Base-by-base conservation (phyloP, 92 coral and sea anemone species). In the Ricordea florida region DNA sequence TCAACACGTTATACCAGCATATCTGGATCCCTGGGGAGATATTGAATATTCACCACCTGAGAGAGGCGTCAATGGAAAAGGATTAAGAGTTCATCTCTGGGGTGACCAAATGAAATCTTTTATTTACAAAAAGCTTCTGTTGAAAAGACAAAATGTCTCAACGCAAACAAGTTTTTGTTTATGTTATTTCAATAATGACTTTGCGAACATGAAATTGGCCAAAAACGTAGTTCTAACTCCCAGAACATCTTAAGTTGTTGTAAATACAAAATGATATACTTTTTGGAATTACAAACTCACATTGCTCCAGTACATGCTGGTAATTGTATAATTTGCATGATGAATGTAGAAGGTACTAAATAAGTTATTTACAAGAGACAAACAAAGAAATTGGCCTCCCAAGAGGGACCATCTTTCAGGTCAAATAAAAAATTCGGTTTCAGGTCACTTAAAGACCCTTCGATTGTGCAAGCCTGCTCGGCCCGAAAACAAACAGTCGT, bases 331-430 rank as follows among this genome's bases (percentile, higher is more conserved):
- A n/a, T n/a, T n/a, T n/a, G n/a, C n/a, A n/a, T n/a, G n/a, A n/a
- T n/a, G n/a, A n/a, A n/a, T n/a, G n/a, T n/a, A 52, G 28, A 23
- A 22, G 34, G 18, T 26, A 4, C 26, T 21, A 15, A 13, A 36
- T 14, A 14, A 30, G 34, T 36, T 29, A 17, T 21, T 67, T 10
- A 48, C 30, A 17, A 7, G 23, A 20, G 44, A 31, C 62, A 40
- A 34, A 27, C 76, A 29, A 69, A 7, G 13, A 22, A 35, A 69
- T n/a, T 26, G 18, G 5, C 10, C 53, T 70, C 77, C 77, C 77
- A 70, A 70, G 77, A 18, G 77, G 38, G 11, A 6, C 3, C 2
- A 6, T 17, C 11, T 14, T 10, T 70, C 10, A 38, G 15, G 10
- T 18, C 28, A 26, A 23, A 11, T 11, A 28, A 1, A 53, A n/a